A percentile compares a stretch with the other conserved stretches of the same genome.
These are phyloP conservation scores for Trachelus stipa DNA, from an alignment of 2,888 invertebrate genomes.

Conservation along the genomic window DNA sequence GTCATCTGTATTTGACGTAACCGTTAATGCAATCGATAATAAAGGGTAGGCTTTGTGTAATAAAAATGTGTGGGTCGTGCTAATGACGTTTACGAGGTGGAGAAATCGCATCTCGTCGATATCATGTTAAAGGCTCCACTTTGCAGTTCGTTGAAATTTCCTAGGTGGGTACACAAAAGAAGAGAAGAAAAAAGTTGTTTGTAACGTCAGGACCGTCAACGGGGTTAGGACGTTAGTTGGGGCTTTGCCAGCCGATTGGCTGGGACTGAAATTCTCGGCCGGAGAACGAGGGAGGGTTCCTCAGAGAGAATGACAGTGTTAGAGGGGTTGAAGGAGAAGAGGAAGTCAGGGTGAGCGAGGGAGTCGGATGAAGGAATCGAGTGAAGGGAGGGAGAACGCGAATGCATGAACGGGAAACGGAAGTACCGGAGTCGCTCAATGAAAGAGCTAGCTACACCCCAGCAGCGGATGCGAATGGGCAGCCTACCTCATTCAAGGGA, in stretches of 20 bases:
- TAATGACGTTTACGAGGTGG: not conserved
- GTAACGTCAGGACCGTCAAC: not conserved
- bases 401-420: slow-evolving; percentile 56
- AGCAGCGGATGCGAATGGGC: slow-evolving; percentile 56
- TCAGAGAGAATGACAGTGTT: not conserved
- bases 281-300: not conserved
- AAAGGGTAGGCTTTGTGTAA: not conserved
- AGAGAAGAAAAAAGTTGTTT: not conserved
- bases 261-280: not conserved
- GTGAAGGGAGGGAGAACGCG: slow-evolving; percentile 31
- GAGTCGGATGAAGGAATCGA: slow-evolving; percentile 22
- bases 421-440: slow-evolving; percentile 57
- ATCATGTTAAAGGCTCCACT: not conserved
- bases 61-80: not conserved
- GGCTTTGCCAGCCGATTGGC: not conserved
- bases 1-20: not conserved
- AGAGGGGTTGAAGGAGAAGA: slow-evolving; percentile 2
- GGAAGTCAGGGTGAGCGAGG: slow-evolving; percentile 12
- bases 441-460: slow-evolving; percentile 53
- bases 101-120: not conserved
- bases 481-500: slow-evolving; percentile 55
- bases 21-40: not conserved
- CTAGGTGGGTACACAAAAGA: not conserved
- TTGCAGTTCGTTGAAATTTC: not conserved
- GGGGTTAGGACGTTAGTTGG: not conserved